Evolutionary conservation across 2,888 invertebrate species (phyloP).

Genomic region (Pheosia tremula): DNA sequence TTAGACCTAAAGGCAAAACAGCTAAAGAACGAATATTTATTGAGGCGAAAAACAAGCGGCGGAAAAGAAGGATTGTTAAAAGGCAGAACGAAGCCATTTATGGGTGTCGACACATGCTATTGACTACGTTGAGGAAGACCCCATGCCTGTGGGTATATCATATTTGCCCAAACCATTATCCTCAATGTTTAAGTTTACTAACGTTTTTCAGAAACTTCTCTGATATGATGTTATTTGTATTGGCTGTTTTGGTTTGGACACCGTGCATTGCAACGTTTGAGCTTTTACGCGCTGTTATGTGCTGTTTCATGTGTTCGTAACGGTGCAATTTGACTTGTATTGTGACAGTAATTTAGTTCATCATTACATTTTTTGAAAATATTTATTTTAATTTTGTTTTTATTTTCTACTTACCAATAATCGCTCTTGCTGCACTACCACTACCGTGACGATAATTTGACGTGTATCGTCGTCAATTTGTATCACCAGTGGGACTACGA

Average conservation of each 20-base stretch:
- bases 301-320: conserved; percentile 42
- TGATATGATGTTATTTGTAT: conserved; percentile 47
- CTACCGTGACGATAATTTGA: too few relatives aligned
- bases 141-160: conserved; percentile 65
- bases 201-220: conserved; percentile 40
- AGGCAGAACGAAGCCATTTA: conserved; percentile 43
- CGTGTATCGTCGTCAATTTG: too few relatives aligned
- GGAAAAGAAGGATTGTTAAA: conserved; percentile 42
- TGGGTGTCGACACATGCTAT: conserved; percentile 49
- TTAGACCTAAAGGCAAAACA: conserved; percentile 48
- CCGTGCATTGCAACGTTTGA: conserved; percentile 60
- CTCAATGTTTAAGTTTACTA: conserved; percentile 53
- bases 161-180: conserved; percentile 59
- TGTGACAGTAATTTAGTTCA: neutral
- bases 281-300: conserved; percentile 45
- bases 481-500: too few relatives aligned
- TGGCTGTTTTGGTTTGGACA: conserved; percentile 57
- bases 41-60: conserved; percentile 27
- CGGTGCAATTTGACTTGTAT: neutral
- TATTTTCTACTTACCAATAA: too few relatives aligned
- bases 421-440: too few relatives aligned
- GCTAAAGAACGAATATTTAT: conserved; percentile 34
- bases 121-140: conserved; percentile 53
- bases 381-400: too few relatives aligned
- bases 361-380: too few relatives aligned